Base-by-base conservation (phyloP, 2,888 invertebrate genomes). In the Drosophila yooni region DNA sequence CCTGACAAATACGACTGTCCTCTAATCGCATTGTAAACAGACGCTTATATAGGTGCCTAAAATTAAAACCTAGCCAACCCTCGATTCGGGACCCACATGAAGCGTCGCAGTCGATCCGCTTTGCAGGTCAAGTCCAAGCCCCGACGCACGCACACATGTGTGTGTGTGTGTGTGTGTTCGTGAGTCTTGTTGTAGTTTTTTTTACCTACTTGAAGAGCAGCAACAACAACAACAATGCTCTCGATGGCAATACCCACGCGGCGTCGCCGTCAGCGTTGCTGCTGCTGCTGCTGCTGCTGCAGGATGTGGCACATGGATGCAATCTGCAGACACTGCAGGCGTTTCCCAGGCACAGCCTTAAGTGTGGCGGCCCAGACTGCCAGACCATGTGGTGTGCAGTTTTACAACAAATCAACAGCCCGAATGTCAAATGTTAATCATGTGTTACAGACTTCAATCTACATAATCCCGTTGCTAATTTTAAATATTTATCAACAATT, bases 241-340 rank as follows among this genome's bases (percentile, higher is more conserved):
- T 52, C 67, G 50, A 46, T 57, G 84, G 88, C 83, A 88, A 79
- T 80, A 81, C 79, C 82, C 80, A 81, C 82, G 88, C 90, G 81
- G 80, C 76, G 83, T 70, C 67, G 61, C 34, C 53, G 46, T 63
- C 50, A 18, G 15, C 52, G 51, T 59, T 50, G 27, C 15, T 40
- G n/a, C 13, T 29, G 38, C 4, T n/a, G n/a, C n/a, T 56, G 63
- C 52, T 64, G 74, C 61, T 64, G 76, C 61, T 46, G 74, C 83
- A 81, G 83, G 88, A 91, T 91, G 88, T 88, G 91, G 91, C 92
- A 92, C 89, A 91, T 92, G 92, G 91, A 87, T 76, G 88, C 92
- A 92, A 92, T 88, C 84, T 92, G 92, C 91, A 83, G 80, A 38
- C 73, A 70, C 67, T 76, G 72, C 83, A 87, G 82, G 88, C 87